Conservation (phyloP, 2,113 vertebrate genomes). For the Cyanistes caeruleus region DNA sequence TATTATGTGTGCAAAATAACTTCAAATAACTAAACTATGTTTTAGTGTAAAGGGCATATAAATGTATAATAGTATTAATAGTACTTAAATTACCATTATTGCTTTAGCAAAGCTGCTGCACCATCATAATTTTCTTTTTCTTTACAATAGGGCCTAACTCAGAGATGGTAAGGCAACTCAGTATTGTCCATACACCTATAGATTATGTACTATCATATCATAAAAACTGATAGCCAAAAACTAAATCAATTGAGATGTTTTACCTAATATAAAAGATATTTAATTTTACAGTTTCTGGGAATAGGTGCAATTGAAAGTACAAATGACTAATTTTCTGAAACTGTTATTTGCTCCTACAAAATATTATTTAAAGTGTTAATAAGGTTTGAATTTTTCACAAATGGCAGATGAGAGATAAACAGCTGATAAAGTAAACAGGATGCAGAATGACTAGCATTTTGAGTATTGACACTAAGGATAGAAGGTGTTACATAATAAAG, state of each 20-base stretch:
- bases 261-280: neutral
- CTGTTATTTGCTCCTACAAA: neutral
- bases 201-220: neutral
- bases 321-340: neutral
- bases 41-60: neutral
- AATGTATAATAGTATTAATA: neutral
- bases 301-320: neutral
- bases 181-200: neutral
- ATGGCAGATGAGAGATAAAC: slow-evolving; percentile 57
- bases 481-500: slow-evolving; percentile 69
- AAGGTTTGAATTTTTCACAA: neutral
- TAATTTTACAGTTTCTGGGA: neutral
- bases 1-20: neutral
- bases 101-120: neutral
- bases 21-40: neutral
- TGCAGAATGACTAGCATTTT: slow-evolving; percentile 53
- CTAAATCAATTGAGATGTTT: neutral
- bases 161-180: neutral
- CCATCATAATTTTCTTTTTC: neutral
- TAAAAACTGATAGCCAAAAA: neutral
- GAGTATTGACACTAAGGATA: slow-evolving; percentile 62
- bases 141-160: neutral
- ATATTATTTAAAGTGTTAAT: slow-evolving; percentile 9
- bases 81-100: neutral
- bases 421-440: slow-evolving; percentile 63